Conservation (phyloP, 1,140 invertebrate genomes). For the Drosophila orena region DNA sequence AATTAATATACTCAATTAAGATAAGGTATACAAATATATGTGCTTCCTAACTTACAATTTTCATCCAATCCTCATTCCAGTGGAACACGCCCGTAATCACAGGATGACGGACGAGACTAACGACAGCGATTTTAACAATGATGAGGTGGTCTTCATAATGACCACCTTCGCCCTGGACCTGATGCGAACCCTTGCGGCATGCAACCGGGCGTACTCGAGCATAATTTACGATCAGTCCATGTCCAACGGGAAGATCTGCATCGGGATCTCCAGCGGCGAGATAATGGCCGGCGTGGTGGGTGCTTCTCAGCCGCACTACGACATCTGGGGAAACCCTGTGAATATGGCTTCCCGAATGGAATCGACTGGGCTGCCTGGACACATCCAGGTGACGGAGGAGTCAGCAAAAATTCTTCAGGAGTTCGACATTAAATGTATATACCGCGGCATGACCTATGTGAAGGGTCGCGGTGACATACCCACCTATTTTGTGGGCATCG, state of each 20-base stretch:
- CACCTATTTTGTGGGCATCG: slow-evolving; percentile 33
- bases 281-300: slow-evolving; percentile 90
- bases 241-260: slow-evolving; percentile 91
- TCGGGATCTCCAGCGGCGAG: slow-evolving; percentile 89
- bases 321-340: slow-evolving; percentile 97
- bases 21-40: too few relatives aligned
- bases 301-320: slow-evolving; percentile 92
- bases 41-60: too few relatives aligned
- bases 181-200: slow-evolving; percentile 47
- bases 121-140: not conserved
- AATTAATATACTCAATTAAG: too few relatives aligned
- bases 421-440: slow-evolving; percentile 27
- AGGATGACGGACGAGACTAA: not conserved
- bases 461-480: slow-evolving; percentile 34
- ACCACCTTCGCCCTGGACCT: slow-evolving; percentile 62
- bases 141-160: slow-evolving; percentile 55
- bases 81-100: slow-evolving; percentile 9
- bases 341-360: slow-evolving; percentile 98
- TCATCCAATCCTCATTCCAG: not conserved
- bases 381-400: slow-evolving; percentile 92
- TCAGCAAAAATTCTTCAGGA: slow-evolving; percentile 88
- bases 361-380: slow-evolving; percentile 91
- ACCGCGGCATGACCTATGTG: slow-evolving; percentile 34
- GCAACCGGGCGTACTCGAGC: slow-evolving; percentile 33
- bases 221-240: slow-evolving; percentile 4